Evolutionary conservation across 2,797 vertebrate species (phyloP), one percentile per base, ranked within the genome.

Genomic region (Macropodus opercularis): DNA sequence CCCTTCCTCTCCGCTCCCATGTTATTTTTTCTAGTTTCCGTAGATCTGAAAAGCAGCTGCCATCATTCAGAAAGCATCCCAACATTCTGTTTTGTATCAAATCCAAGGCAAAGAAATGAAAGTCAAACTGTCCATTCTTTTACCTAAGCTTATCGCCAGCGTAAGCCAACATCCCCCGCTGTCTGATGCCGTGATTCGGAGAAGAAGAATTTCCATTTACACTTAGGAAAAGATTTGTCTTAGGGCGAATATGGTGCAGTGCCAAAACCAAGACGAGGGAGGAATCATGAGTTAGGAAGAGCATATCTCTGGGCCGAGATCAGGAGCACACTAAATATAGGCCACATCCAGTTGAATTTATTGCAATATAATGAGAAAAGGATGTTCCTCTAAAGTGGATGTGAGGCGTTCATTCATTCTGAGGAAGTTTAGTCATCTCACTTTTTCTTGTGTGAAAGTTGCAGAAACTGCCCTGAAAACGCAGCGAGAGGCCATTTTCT

Each of bases 361-460:
- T 95, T 92, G 94, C 94, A 85, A 91, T 94, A 95, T 97, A 96
- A 97, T 95, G 96, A 96, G 95, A 94, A 96, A 95, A 94, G 94
- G 95, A 96, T 96, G 96, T 95, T 94, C 93, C 93, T 91, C 92
- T 93, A 93, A 85, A 90, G 83, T 86, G 87, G 79, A 86, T 82
- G 70, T 61, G 71, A 94, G 81, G 67, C 92, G n/a, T 76, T 94
- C 92, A 92, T 93, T 94, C 93, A 94, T 91, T 93, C 93, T 80
- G 75, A 90, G 92, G 89, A 93, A 92, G 90, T 93, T 94, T 89
- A 90, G 93, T 86, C 87, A 88, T 73, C 89, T 90, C 91, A 91
- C 92, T 95, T 94, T n/a, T 95, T 95, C 94, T 96, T 94, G 94
- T 94, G 94, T 94, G 94, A 96, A 96, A 93, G 88, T 91, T 91